Conservation (phyloP, 2,113 vertebrate species). For the Lichenostomus cassidix region DNA sequence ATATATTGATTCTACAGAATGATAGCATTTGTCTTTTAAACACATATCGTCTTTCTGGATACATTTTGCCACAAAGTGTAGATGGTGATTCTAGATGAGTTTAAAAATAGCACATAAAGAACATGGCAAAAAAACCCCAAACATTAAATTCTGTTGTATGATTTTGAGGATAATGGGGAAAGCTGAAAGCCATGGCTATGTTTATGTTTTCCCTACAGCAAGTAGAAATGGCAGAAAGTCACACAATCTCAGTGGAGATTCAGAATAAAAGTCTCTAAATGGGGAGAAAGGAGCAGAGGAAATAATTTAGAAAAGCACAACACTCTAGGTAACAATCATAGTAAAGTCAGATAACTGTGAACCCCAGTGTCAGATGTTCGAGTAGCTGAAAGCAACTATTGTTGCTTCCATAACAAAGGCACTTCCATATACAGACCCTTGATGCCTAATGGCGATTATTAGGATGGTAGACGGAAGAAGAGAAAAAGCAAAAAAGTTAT, state of each 20-base stretch:
- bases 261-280: neutral
- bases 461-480: neutral
- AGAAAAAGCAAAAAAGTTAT: neutral
- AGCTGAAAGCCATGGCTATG: neutral
- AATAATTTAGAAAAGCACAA: slow-evolving; percentile 33
- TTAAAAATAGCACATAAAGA: slow-evolving; percentile 14
- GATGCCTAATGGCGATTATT: neutral
- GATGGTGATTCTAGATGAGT: neutral
- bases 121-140: neutral
- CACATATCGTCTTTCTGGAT: slow-evolving; percentile 15
- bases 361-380: neutral
- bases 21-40: neutral
- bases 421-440: neutral
- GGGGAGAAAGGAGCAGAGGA: neutral
- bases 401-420: neutral
- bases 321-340: neutral
- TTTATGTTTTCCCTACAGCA: neutral
- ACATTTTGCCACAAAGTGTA: neutral
- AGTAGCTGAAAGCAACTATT: slow-evolving; percentile 27
- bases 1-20: slow-evolving; percentile 22
- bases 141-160: neutral
- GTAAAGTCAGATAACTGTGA: neutral
- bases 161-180: slow-evolving; percentile 36
- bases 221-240: neutral
- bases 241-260: neutral